phyloP scores from a whole-genome alignment of 2,113 vertebrate species.

The human region GRCh38 chr4:72536501-72537000 shows the following conservation, averaged over 20 bases:
- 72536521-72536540: not conserved
- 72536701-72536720: not conserved
- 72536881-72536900: not conserved
- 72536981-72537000: not conserved
- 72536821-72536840: not conserved
- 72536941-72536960: not conserved
- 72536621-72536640: not conserved
- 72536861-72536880: not conserved
- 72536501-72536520: not conserved
- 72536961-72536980: not conserved
- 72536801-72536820: not conserved
- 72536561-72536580: not conserved
- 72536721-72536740: not conserved
- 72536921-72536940: not conserved
- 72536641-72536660: not conserved
- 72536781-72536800: not conserved
- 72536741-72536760: not conserved
- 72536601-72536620: not conserved
- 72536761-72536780: not conserved
- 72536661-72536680: not conserved
- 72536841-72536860: not conserved
- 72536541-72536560: not conserved
- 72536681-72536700: not conserved
- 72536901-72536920: not conserved
- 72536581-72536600: not conserved